Base-by-base conservation (phyloP, 2,888 invertebrate species). In the Operophtera brumata region DNA sequence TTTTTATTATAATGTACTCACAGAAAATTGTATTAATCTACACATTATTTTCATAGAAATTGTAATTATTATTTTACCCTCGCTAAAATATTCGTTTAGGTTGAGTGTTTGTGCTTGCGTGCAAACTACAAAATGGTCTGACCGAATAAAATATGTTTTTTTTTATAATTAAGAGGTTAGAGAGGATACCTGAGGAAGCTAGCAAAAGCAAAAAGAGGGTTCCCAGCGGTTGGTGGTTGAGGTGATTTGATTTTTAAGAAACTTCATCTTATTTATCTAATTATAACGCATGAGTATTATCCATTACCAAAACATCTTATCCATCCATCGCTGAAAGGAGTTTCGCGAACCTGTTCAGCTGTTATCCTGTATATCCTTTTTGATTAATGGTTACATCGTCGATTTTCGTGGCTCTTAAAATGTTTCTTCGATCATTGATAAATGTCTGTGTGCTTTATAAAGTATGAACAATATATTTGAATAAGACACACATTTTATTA, bases 331-430 rank as follows among this genome's bases (percentile, higher is more conserved):
- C 47, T 42, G 32, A 37, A 46, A 40, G 28, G 11, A 40, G 32
- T 35, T 37, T 26, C 40, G 11, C 2, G 12, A 39, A 20, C 41
- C 26, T 32, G 25, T 40, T 25, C 20, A 1, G 26, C 40, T 41
- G 34, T 41, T 32, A 43, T 35, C 52, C 34, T 36, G 39, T 20
- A 42, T 14, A 42, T 39, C 47, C 42, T 13, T 12, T 41, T 49
- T 56, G 50, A 56, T 51, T 51, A 56, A 56, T 51, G 55, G 41
- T 3, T 50, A 6, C n/a, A 20, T 20, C n/a, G 20, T 20, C 25
- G 30, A 28, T 48, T 40, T 36, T 37, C 12, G 32, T 28, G 40
- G 43, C 28, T 25, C 20, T 37, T 42, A 46, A 47, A 47, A 11
- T 12, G 35, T 41, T 41, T 34, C 34, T 25, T 25, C 28, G 25